Evolutionary conservation across 2,113 vertebrate genomes (phyloP), one percentile per base, ranked within the genome.

Genomic region (Eptesicus fuscus): DNA sequence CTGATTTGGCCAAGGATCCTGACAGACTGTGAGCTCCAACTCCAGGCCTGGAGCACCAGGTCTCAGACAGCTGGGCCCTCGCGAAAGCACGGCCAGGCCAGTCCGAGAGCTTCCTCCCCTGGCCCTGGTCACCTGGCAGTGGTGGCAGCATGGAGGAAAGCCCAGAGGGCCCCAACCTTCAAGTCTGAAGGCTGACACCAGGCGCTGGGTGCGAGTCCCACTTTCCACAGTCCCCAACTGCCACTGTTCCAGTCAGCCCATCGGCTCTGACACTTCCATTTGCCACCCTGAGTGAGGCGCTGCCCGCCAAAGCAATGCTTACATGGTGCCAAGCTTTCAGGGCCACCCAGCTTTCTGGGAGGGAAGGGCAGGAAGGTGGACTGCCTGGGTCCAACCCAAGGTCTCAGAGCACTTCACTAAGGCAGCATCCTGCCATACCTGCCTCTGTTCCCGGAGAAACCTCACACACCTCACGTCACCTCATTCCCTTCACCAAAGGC

Each of bases 1-100:
- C 49, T 1, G 35, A 53, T 32, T 14, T 20, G 25, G 35, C 63
- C 4, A 5, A 44, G 77, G 40, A 23, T 63, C 23, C 77, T 22
- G 1, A 20, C 0, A 40, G 44, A 12, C 37, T 6, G 0, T 1
- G 25, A 47, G 32, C 12, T 25, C 73, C 0, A 0, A 23, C 28
- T 42, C 42, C 12, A 32, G 35, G 42, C 42, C 71, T 16, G 10
- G 40, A 30, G 17, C 61, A 61, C 73, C 73, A 63, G 42, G 14
- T n/a, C 63, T 63, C 49, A 7, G 22, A 7, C 6, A 0, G 30
- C 67, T 1, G 1, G 69, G 51, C 30, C 49, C 13, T 49, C 8
- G 30, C 18, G 8, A 35, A 40, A 32, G 28, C 56, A 63, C 3
- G 1, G 18, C 22, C 4, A 30, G 0, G 69, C 69, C 47, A 4